A percentile compares a stretch with the other conserved stretches of the same genome.
phyloP scores from a whole-genome alignment of 2,113 vertebrate genomes.

The Trogon surrucura region DNA sequence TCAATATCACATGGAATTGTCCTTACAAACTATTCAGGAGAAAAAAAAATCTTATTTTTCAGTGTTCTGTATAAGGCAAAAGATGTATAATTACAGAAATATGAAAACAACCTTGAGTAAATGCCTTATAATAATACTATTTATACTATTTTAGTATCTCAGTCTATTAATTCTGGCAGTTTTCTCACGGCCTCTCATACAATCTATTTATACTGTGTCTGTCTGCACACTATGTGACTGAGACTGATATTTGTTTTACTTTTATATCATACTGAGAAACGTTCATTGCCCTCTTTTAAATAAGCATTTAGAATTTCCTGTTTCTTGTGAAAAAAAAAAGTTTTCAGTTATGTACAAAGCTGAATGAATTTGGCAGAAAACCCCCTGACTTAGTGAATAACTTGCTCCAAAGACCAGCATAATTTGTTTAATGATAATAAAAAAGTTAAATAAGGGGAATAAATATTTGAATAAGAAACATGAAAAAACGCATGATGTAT shows the following conservation, averaged over 20 bases:
- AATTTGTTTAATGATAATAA: background rate
- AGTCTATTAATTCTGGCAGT: background rate
- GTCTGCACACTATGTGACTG: background rate
- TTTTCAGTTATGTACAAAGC: background rate
- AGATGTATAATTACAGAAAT: background rate
- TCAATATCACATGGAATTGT: background rate
- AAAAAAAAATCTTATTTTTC: background rate
- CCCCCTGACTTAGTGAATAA: background rate
- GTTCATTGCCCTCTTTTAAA: slow-evolving; percentile 24
- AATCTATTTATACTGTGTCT: slow-evolving; percentile 28
- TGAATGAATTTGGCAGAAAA: background rate
- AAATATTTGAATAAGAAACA: background rate
- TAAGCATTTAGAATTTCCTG: slow-evolving; percentile 16
- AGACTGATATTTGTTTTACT: slow-evolving; percentile 45
- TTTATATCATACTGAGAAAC: background rate
- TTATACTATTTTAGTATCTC: background rate
- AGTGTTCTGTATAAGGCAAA: background rate
- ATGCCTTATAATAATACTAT: background rate
- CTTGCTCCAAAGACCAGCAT: background rate
- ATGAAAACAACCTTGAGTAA: background rate
- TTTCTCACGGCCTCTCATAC: slow-evolving; percentile 4
- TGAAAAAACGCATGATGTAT: background rate
- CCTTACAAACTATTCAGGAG: background rate
- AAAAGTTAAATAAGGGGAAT: background rate
- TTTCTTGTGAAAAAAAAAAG: background rate